Conservation (phyloP, 2,888 invertebrate genomes). For the Clistopyga incitator region DNA sequence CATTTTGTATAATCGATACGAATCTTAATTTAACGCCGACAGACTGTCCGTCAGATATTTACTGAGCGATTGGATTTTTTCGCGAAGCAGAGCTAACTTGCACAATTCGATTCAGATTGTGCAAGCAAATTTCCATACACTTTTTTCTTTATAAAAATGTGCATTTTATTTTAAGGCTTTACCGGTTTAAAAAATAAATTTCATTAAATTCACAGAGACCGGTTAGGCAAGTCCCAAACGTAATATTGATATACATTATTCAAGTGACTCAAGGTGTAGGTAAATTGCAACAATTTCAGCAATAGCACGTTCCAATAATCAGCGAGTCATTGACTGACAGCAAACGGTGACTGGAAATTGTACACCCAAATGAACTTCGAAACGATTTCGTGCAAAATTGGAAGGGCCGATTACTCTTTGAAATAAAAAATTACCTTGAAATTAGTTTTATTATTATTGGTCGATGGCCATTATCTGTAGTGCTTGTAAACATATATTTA, state of each 20-base stretch:
- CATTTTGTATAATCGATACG: constrained; percentile 53
- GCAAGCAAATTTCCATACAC: constrained; percentile 24
- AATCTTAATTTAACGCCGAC: constrained; percentile 37
- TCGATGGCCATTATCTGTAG: too few relatives aligned
- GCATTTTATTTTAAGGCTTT: constrained; percentile 16
- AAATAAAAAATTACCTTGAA: too few relatives aligned
- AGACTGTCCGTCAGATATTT: constrained; percentile 3
- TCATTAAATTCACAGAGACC: constrained; percentile 6
- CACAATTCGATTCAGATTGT: constrained; percentile 25
- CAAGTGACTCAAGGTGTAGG: neutral
- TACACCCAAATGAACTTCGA: too few relatives aligned
- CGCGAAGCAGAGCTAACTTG: constrained; percentile 1
- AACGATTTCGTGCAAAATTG: too few relatives aligned
- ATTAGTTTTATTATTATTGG: too few relatives aligned
- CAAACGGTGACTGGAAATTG: too few relatives aligned
- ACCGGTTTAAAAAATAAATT: neutral
- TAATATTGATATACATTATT: constrained; percentile 4
- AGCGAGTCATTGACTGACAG: neutral
- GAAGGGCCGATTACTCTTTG: too few relatives aligned
- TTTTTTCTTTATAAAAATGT: neutral
- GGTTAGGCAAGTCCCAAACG: neutral
- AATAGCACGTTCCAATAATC: neutral
- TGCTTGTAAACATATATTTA: too few relatives aligned
- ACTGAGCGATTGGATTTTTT: constrained; percentile 15
- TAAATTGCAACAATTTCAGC: constrained; percentile 1